Conservation (phyloP, 1,140 invertebrate genomes). For the Drosophila kikkawai region DNA sequence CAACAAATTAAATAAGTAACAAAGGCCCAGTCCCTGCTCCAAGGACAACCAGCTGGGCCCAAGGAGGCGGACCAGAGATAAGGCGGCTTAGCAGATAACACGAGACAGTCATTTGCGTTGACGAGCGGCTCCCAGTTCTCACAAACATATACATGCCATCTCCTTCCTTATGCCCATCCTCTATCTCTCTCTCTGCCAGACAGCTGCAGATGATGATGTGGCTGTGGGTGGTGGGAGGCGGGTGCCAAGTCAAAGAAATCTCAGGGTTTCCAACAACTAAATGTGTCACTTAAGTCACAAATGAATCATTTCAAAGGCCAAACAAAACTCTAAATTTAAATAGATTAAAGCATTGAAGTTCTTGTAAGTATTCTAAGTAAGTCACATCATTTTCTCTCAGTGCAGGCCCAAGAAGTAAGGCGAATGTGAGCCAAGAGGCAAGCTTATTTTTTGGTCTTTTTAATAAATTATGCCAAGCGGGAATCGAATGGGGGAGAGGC, state of each 20-base stretch:
- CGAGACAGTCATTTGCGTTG: conserved; percentile 80
- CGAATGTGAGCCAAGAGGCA: not conserved
- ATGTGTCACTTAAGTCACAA: not conserved
- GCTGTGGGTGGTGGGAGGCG: not conserved
- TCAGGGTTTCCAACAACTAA: not conserved
- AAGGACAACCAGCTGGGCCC: not conserved
- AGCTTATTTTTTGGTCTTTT: conserved; percentile 61
- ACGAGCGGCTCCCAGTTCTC: conserved; percentile 41
- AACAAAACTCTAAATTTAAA: not conserved
- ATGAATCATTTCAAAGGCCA: not conserved
- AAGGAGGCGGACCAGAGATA: conserved; percentile 55
- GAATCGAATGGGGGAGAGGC: not conserved
- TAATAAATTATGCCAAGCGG: conserved; percentile 67
- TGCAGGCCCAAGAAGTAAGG: conserved; percentile 39
- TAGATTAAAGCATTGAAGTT: not conserved
- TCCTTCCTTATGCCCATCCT: not conserved
- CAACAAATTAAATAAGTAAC: conserved; percentile 83
- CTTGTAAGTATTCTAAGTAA: not conserved
- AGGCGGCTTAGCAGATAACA: conserved; percentile 81
- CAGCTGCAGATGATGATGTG: conserved; percentile 42
- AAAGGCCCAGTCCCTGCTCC: conserved; percentile 56
- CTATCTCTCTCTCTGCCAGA: not conserved
- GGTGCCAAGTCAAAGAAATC: not conserved
- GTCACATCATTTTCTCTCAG: conserved; percentile 3
- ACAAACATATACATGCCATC: not conserved